These are phyloP conservation scores for Leptogaster cylindrica DNA, from an alignment of 2,888 invertebrate species.

Conservation along the genomic window DNA sequence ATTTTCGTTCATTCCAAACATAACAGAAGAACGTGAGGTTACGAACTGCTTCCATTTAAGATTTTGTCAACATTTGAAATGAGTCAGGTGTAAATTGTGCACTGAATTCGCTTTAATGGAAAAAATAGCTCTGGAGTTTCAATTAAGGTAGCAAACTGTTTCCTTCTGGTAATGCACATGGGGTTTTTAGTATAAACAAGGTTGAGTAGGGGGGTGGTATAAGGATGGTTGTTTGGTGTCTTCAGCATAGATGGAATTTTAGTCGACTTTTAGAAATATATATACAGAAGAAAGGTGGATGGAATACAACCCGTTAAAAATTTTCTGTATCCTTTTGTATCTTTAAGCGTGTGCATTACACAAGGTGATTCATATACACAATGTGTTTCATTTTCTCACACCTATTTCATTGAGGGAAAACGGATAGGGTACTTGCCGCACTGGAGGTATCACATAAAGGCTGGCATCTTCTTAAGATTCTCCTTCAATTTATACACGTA, in stretches of 20 bases:
- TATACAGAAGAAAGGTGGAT: no score
- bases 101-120: background rate
- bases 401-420: no score
- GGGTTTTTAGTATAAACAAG: background rate
- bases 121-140: constrained; percentile 19
- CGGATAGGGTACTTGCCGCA: no score
- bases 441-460: no score
- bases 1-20: constrained; percentile 21
- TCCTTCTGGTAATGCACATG: background rate
- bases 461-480: no score
- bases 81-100: constrained; percentile 33
- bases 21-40: constrained; percentile 12
- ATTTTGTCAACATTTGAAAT: constrained; percentile 32
- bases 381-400: no score
- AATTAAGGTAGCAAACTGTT: constrained; percentile 21
- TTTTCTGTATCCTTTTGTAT: no score
- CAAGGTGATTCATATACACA: no score
- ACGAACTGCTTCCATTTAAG: constrained; percentile 23
- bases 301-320: no score
- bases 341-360: no score
- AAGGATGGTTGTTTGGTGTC: background rate
- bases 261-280: background rate
- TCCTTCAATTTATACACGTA: no score
- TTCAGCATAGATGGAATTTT: background rate
- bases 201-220: background rate